Base-by-base conservation (phyloP, 37 sponge, comb jelly and placozoan genomes). In the Beroe forskalii region DNA sequence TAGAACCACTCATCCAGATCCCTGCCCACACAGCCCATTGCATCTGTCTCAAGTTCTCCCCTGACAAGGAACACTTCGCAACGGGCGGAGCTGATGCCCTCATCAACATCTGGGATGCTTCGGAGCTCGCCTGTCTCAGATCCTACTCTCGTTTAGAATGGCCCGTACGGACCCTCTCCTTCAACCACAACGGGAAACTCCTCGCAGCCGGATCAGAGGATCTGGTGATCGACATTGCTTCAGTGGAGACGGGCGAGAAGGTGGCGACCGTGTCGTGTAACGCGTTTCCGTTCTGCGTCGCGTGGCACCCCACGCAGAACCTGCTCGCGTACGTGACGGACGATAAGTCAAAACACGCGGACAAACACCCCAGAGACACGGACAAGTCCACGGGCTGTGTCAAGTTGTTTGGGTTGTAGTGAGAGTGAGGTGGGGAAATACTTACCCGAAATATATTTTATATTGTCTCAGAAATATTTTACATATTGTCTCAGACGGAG, bases 71-170 rank as follows among this genome's bases (percentile, higher is more conserved):
- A 67, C 95, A 96, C 92, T 97, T 96, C 94, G 99, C 96, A 0
- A 96, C 99, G 31, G 99, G 99, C 14, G 93, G 99, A 92, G 99
- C 99, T 24, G 99, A 97, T 90, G 99, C 99, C 2, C 92, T 97
- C 35, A 93, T 93, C 60, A 93, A 93, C 90, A 92, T 97, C 31
- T 97, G 96, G 96, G 99, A 97, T 64, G 89, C 91, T 0, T 42
- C 90, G 4, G 99, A 97, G 69, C 92, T 97, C 31, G 95, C 93
- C 6, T 97, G 96, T 89, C 39, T 97, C 0, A 92, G 92, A 48
- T 96, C 95, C 9, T 97, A 96, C 93, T 93, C 95, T 12, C 90
- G 99, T 92, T 89, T 98, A 25, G 99, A 96, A 96, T 98, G 99
- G 99, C 99, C 96, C 0, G 96, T 98, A 24, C 67, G 99, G 32